These are phyloP conservation scores for Lysandra bellargus DNA, from an alignment of 2,888 invertebrate species.

Conservation along the genomic window DNA sequence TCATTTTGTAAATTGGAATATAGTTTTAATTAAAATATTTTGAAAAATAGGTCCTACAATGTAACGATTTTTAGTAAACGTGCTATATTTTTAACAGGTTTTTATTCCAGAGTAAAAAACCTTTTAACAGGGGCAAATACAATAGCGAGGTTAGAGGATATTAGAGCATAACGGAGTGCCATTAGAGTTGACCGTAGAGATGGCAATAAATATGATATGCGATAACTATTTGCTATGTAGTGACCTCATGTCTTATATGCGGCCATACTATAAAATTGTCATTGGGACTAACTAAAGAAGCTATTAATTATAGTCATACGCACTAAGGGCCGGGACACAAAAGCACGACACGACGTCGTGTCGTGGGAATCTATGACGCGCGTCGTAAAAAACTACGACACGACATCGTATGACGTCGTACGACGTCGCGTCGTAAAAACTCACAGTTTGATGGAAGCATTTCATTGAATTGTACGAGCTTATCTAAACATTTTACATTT, in stretches of 20 bases:
- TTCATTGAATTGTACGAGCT: too few relatives aligned
- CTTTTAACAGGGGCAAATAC: conserved; percentile 24
- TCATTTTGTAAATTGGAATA: background rate
- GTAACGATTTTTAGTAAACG: background rate
- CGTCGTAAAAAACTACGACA: too few relatives aligned
- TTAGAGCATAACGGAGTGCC: conserved; percentile 30
- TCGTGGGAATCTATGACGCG: too few relatives aligned
- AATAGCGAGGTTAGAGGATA: conserved; percentile 20
- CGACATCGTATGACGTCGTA: too few relatives aligned
- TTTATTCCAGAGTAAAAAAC: conserved; percentile 9
- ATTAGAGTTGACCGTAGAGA: conserved; percentile 23
- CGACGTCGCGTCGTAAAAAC: too few relatives aligned
- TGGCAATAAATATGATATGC: background rate
- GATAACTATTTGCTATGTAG: background rate
- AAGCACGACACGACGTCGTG: too few relatives aligned
- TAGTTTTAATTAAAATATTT: background rate
- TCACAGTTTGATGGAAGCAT: too few relatives aligned
- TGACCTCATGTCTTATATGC: background rate
- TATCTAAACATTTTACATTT: too few relatives aligned
- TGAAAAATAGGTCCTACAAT: background rate
- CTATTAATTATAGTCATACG: too few relatives aligned
- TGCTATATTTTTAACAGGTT: conserved; percentile 4
- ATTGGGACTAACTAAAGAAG: too few relatives aligned
- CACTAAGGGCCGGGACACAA: too few relatives aligned
- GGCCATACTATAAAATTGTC: too few relatives aligned